Conservation (phyloP, 2,888 invertebrate species). For the Thumatha senex region DNA sequence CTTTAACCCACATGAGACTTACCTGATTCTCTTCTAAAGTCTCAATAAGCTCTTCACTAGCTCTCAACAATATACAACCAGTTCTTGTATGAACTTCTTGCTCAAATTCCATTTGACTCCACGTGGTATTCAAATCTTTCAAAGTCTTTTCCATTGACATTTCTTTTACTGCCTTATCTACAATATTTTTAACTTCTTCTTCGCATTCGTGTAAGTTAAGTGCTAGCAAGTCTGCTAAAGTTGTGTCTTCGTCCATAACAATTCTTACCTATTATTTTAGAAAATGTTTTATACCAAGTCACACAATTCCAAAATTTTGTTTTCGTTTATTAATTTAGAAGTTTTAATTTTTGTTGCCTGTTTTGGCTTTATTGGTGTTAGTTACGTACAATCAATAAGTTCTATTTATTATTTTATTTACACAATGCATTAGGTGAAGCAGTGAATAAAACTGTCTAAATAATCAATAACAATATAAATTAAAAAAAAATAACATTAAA, state of each 20-base stretch:
- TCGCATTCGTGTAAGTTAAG: constrained; percentile 98
- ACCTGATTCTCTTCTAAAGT: constrained; percentile 99
- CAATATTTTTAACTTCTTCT: constrained; percentile 98
- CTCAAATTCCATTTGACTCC: constrained; percentile 97
- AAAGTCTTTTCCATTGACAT: constrained; percentile 99
- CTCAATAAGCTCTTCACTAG: constrained; percentile 98
- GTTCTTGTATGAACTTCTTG: constrained; percentile 95
- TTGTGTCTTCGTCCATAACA: constrained; percentile 96
- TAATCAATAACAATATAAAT: background rate
- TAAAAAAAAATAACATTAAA: background rate
- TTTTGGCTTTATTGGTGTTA: background rate
- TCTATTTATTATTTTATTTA: constrained; percentile 9
- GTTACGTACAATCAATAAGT: background rate
- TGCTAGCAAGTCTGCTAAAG: constrained; percentile 94
- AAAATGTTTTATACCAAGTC: background rate
- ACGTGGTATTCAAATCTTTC: constrained; percentile 94
- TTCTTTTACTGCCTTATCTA: constrained; percentile 98
- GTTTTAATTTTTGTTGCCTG: background rate
- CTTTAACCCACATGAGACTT: constrained; percentile 3
- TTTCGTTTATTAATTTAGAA: background rate
- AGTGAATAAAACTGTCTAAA: constrained; percentile 4
- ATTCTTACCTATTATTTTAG: constrained; percentile 90
- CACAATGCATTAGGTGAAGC: constrained; percentile 16
- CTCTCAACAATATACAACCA: constrained; percentile 92
- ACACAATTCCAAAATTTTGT: background rate